Percentiles rank a stretch among this genome's conserved stretches.
phyloP scores from a whole-genome alignment of 2,888 invertebrate genomes.

The Germaria angustata region DNA sequence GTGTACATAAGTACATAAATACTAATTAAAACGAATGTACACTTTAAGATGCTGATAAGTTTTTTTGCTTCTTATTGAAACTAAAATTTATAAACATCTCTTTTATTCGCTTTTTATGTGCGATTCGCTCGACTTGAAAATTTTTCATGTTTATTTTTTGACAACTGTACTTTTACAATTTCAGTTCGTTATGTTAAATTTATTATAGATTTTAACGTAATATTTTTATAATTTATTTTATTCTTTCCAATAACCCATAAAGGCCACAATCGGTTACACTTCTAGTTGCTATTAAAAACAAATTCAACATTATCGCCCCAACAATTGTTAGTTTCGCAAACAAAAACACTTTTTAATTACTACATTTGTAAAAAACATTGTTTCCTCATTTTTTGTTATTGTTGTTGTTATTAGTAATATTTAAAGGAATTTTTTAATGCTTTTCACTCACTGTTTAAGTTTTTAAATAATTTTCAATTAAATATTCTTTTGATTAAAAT shows the following conservation, averaged over 20 bases:
- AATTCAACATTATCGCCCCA: too few species aligned
- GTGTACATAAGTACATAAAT: not conserved
- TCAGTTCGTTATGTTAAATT: not conserved
- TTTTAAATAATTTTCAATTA: not conserved
- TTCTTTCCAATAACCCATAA: too few species aligned
- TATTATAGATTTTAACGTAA: too few species aligned
- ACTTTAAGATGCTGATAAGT: conserved; percentile 8
- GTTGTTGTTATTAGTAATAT: not conserved
- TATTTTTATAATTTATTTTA: too few species aligned
- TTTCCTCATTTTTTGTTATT: too few species aligned
- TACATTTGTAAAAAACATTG: not conserved
- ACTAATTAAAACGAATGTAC: not conserved
- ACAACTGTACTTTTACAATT: conserved; percentile 3
- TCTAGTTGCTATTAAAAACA: too few species aligned
- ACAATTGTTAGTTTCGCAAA: too few species aligned
- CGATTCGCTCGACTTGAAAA: not conserved
- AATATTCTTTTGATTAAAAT: not conserved
- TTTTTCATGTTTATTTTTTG: not conserved
- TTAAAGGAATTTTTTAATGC: not conserved
- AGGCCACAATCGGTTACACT: too few species aligned
- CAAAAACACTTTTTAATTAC: too few species aligned
- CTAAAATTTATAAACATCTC: not conserved
- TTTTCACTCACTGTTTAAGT: not conserved
- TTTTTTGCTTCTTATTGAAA: not conserved
- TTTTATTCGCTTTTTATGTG: not conserved